phyloP scores from a whole-genome alignment of 2,888 invertebrate genomes.

The Lysandra bellargus region DNA sequence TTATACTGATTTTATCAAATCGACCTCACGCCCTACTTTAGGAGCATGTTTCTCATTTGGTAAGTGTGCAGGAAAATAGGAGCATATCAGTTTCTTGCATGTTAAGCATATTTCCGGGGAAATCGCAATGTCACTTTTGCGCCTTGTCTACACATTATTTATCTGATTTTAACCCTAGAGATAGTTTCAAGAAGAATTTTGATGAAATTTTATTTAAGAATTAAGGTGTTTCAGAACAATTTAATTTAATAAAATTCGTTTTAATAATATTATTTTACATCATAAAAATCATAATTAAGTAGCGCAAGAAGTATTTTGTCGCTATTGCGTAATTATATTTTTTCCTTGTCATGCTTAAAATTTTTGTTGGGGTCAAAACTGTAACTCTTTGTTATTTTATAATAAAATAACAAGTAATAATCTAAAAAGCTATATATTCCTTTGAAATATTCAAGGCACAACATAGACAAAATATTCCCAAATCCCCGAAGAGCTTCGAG shows the following conservation, averaged over 20 bases:
- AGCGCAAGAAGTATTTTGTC: too few relatives aligned
- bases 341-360: too few relatives aligned
- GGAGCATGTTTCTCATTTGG: not conserved
- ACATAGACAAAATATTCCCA: conserved; percentile 5
- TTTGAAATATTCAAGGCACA: conserved; percentile 15
- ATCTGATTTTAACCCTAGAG: too few relatives aligned
- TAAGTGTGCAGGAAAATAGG: not conserved
- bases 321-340: too few relatives aligned
- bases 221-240: too few relatives aligned
- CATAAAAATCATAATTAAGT: too few relatives aligned
- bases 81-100: not conserved
- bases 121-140: not conserved
- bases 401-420: not conserved
- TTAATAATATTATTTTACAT: too few relatives aligned
- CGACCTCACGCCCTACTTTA: conserved; percentile 7
- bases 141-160: too few relatives aligned
- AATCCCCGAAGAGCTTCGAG: conserved; percentile 25
- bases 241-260: too few relatives aligned
- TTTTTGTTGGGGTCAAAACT: not conserved
- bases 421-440: not conserved
- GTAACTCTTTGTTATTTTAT: not conserved
- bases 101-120: not conserved
- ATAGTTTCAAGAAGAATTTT: too few relatives aligned
- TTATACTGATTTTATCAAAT: conserved; percentile 24
- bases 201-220: too few relatives aligned